Base-by-base conservation (phyloP, 2,888 invertebrate genomes). In the Eudasyphora cyanicolor region DNA sequence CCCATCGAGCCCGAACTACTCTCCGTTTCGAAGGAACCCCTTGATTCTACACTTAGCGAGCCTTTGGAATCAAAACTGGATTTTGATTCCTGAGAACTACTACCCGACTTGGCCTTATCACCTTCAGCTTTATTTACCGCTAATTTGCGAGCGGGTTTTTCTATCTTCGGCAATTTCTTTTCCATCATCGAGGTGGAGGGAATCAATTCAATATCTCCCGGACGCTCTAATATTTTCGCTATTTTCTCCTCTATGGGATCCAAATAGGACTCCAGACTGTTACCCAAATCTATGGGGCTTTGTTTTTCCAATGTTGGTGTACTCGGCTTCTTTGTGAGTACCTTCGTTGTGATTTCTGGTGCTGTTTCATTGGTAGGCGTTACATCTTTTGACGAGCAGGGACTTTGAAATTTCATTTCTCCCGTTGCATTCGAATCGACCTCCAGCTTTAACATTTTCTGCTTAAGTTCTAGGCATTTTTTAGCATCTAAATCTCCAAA, bases 1-100 rank as follows among this genome's bases (percentile, higher is more conserved):
- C 95, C 96, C 81, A 95, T 91, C 73, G 95, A 95, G 0, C 96
- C 95, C 2, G 95, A 95, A 86, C 95, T 95, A 27, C 95, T 95
- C 91, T 95, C 95, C 0, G 95, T 95, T 92, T 95, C 95, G 86
- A 95, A 93, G 0, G 95, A 95, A 64, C 95, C 95, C 85, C 95
- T 93, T 0, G 95, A 95, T 89, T 96, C 95, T 1, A 95, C 95
- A 87, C 94, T 94, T 7, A 94, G 90, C 0, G 94, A 94, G 27
- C 94, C 94, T 87, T 93, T 93, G 0, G 94, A 94, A 88, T 94
- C 94, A 82, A 94, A 92, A 86, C 94, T 94, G 0, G 94, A 94
- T 88, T 94, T 94, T 0, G 94, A 94, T 86, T 92, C 92, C 51
- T 92, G 90, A 2, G 92, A 92, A 78, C 92, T 92, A 54, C 91